A percentile compares a stretch with the other conserved stretches of the same genome.
Conservation (phyloP, 2,113 vertebrate species). For the Rhizomys pruinosus region DNA sequence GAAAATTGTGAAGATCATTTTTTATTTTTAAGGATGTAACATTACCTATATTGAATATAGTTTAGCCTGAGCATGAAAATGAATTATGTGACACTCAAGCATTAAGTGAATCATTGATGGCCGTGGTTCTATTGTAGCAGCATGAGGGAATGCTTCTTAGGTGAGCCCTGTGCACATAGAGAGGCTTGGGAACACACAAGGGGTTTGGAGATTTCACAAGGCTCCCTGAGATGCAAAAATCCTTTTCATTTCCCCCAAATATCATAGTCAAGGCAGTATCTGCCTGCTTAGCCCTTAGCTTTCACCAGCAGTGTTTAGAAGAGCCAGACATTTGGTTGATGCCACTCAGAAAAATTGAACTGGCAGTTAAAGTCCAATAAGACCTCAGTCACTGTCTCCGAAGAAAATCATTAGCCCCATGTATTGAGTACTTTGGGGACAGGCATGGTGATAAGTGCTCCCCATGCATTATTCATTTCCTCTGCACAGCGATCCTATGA, state of each 20-base stretch:
- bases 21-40: slow-evolving; percentile 5
- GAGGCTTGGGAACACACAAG: not conserved
- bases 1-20: not conserved
- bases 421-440: slow-evolving; percentile 30
- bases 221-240: not conserved
- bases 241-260: not conserved
- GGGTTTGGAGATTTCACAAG: not conserved
- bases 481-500: slow-evolving; percentile 13
- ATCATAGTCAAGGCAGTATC: not conserved
- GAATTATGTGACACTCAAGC: not conserved
- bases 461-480: slow-evolving; percentile 59
- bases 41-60: not conserved
- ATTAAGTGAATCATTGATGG: not conserved
- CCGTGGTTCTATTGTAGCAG: not conserved
- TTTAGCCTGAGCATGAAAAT: not conserved
- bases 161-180: not conserved
- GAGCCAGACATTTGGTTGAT: not conserved
- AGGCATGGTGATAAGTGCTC: slow-evolving; percentile 48
- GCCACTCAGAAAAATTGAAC: slow-evolving; percentile 54
- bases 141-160: not conserved
- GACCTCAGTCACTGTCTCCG: slow-evolving; percentile 31
- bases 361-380: slow-evolving; percentile 55
- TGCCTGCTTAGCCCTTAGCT: not conserved
- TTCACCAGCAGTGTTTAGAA: not conserved
- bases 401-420: slow-evolving; percentile 24